These are phyloP conservation scores for Cabera pusaria DNA, from an alignment of 2,888 invertebrate species.

Conservation along the genomic window DNA sequence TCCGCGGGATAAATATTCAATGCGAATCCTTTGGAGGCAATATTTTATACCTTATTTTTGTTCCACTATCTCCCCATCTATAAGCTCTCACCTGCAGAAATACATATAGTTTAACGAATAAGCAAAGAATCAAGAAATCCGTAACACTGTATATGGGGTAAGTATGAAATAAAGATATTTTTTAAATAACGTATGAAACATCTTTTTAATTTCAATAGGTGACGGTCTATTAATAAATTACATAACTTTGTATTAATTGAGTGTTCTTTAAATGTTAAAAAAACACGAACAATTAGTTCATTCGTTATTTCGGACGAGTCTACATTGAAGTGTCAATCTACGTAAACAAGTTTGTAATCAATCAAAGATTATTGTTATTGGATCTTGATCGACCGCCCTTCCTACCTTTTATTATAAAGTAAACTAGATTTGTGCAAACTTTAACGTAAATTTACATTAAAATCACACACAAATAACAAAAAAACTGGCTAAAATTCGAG, in stretches of 20 bases:
- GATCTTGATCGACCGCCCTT: slow-evolving; percentile 73
- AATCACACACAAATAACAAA: slow-evolving; percentile 73
- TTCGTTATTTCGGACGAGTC: slow-evolving; percentile 28
- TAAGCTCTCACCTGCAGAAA: slow-evolving; percentile 68
- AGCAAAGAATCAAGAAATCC: slow-evolving; percentile 47
- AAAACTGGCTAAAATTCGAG: slow-evolving; percentile 71
- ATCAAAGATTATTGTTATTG: slow-evolving; percentile 79
- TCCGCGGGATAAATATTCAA: slow-evolving; percentile 79
- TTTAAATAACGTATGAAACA: too few relatives aligned
- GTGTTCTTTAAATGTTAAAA: slow-evolving; percentile 24
- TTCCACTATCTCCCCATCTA: slow-evolving; percentile 60
- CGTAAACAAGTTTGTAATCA: slow-evolving; percentile 80
- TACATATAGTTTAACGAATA: slow-evolving; percentile 57
- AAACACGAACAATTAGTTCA: slow-evolving; percentile 32
- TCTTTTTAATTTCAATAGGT: too few relatives aligned
- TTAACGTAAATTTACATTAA: slow-evolving; percentile 78
- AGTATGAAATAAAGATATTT: slow-evolving; percentile 44
- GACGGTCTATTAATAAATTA: slow-evolving; percentile 11
- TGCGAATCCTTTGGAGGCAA: slow-evolving; percentile 81
- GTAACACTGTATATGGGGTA: slow-evolving; percentile 36
- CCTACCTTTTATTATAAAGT: slow-evolving; percentile 48
- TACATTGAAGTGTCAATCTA: slow-evolving; percentile 64
- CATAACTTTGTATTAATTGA: slow-evolving; percentile 17
- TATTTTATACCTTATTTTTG: slow-evolving; percentile 77
- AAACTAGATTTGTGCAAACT: slow-evolving; percentile 72